phyloP scores from a whole-genome alignment of 2,888 invertebrate species.

The Parnassius apollo region DNA sequence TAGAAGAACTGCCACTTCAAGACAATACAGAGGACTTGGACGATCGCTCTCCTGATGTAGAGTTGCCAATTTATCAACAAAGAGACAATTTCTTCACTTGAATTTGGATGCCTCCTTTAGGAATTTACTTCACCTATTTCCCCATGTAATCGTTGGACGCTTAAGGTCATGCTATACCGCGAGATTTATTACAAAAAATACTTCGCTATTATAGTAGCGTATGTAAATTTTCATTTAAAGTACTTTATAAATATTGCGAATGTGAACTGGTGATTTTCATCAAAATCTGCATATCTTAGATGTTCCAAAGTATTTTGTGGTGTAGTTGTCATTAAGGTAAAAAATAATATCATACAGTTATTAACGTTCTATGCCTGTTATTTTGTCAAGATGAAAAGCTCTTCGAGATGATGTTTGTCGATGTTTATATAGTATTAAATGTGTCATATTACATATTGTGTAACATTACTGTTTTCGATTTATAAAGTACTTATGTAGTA shows the following conservation, averaged over 20 bases:
- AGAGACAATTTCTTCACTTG: slow-evolving; percentile 90
- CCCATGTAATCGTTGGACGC: too few species aligned
- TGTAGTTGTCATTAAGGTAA: too few species aligned
- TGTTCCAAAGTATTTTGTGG: background rate
- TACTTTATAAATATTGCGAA: background rate
- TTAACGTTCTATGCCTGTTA: too few species aligned
- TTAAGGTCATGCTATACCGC: too few species aligned
- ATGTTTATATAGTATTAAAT: slow-evolving; percentile 1
- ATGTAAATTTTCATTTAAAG: too few species aligned
- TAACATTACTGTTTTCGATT: too few species aligned
- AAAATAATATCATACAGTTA: too few species aligned
- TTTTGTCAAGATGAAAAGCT: too few species aligned
- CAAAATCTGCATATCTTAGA: slow-evolving; percentile 16
- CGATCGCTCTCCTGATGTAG: slow-evolving; percentile 87
- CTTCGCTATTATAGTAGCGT: too few species aligned
- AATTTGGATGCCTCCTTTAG: slow-evolving; percentile 29
- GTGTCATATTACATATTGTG: too few species aligned
- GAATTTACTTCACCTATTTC: too few species aligned
- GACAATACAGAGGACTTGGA: slow-evolving; percentile 83
- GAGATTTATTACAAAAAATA: background rate
- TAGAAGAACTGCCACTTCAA: slow-evolving; percentile 85
- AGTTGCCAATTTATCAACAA: slow-evolving; percentile 92
- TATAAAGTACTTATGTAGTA: too few species aligned
- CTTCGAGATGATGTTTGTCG: background rate
- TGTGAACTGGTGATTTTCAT: slow-evolving; percentile 18